Conservation (phyloP, 1,140 invertebrate species). For the Penaeus indicus region DNA sequence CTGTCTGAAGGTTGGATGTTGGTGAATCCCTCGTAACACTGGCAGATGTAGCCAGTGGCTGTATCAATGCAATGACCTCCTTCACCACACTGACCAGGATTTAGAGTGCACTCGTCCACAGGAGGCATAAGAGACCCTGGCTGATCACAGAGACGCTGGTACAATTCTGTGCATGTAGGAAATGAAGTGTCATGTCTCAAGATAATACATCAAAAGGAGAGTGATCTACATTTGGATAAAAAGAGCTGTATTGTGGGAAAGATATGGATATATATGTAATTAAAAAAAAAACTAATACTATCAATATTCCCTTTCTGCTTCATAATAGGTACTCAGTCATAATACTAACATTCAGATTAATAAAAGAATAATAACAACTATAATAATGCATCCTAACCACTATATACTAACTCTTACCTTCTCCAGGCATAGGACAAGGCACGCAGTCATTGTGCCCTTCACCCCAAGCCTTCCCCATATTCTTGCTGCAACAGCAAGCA, state of each 20-base stretch:
- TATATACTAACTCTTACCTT: constrained; percentile 73
- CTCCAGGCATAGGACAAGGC: constrained; percentile 80
- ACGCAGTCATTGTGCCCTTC: constrained; percentile 77
- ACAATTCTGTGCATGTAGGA: constrained; percentile 69
- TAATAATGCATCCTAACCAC: too few species aligned
- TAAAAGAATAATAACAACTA: too few species aligned
- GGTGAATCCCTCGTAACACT: constrained; percentile 76
- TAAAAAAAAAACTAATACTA: too few species aligned
- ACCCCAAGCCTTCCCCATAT: constrained; percentile 90
- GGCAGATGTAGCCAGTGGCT: constrained; percentile 80
- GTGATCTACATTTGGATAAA: too few species aligned
- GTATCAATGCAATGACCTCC: constrained; percentile 82
- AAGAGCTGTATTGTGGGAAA: too few species aligned
- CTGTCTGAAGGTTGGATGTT: constrained; percentile 70
- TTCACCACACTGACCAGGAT: constrained; percentile 82
- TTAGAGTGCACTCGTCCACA: constrained; percentile 82
- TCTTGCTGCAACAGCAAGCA: constrained; percentile 90
- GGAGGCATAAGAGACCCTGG: constrained; percentile 64
- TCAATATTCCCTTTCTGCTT: too few species aligned
- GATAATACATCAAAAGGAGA: too few species aligned
- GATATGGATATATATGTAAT: too few species aligned
- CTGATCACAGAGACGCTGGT: constrained; percentile 70
- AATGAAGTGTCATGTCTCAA: too few species aligned
- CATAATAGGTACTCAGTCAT: too few species aligned
- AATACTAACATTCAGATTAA: too few species aligned